A percentile compares a stretch with the other conserved stretches of the same genome.
Conservation (phyloP, 1,140 invertebrate genomes). For the Watersipora subatra region DNA sequence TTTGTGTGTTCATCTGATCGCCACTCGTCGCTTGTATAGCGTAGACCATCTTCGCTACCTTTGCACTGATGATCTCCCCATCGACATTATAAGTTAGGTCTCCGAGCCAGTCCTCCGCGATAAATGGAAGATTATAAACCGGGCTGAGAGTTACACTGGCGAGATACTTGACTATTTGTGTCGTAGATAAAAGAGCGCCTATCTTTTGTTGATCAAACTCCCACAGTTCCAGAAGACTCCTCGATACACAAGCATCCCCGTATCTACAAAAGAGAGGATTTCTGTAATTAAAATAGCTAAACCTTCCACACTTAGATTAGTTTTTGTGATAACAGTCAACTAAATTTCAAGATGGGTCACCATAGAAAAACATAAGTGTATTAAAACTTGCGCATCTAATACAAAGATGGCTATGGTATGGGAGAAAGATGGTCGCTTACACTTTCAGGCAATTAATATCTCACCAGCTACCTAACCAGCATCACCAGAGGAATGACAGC, state of each 20-base stretch:
- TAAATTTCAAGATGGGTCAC: background rate
- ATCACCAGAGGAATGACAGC: no score
- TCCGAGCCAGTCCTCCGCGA: conserved; percentile 19
- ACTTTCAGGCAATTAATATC: background rate
- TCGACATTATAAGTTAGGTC: conserved; percentile 12
- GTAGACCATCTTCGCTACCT: conserved; percentile 19
- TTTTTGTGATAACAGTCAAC: conserved; percentile 1
- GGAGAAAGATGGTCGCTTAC: background rate
- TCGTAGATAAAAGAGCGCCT: conserved; percentile 10
- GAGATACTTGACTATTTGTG: conserved; percentile 4
- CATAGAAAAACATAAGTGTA: background rate
- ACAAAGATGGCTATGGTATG: no score
- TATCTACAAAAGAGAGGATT: conserved; percentile 16
- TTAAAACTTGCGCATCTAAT: no score
- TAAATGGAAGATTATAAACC: conserved; percentile 14
- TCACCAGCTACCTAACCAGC: no score
- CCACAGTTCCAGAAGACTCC: conserved; percentile 26
- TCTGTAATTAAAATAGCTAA: background rate
- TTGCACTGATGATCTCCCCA: conserved; percentile 16
- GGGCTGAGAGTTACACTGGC: conserved; percentile 19
- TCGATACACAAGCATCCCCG: conserved; percentile 16
- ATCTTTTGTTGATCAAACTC: conserved; percentile 18
- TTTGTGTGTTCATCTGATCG: background rate
- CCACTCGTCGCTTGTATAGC: conserved; percentile 2
- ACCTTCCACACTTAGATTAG: background rate